Conservation (phyloP, 2,888 invertebrate genomes). For the Hydraecia micacea region DNA sequence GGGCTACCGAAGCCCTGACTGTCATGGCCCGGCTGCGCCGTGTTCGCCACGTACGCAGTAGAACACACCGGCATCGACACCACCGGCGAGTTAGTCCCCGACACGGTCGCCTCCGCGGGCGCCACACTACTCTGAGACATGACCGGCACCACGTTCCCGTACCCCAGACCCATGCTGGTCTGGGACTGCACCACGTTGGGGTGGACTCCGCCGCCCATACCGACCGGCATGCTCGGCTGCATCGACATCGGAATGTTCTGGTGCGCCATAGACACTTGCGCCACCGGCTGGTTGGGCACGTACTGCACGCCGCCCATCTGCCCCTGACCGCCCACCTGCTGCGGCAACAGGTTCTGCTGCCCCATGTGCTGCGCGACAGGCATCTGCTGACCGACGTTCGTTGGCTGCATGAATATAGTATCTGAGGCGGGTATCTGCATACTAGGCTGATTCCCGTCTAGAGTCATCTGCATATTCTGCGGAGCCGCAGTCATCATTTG, state of each 20-base stretch:
- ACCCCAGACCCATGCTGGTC: slow-evolving; percentile 86
- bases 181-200: slow-evolving; percentile 88
- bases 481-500: slow-evolving; percentile 90
- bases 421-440: slow-evolving; percentile 90
- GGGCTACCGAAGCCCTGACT: slow-evolving; percentile 89
- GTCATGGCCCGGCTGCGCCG: slow-evolving; percentile 83
- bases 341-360: slow-evolving; percentile 86
- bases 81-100: slow-evolving; percentile 89
- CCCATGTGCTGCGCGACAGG: slow-evolving; percentile 86
- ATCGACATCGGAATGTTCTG: slow-evolving; percentile 89
- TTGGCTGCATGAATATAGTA: slow-evolving; percentile 87
- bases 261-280: slow-evolving; percentile 85
- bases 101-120: slow-evolving; percentile 85
- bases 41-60: slow-evolving; percentile 81
- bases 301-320: slow-evolving; percentile 86
- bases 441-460: slow-evolving; percentile 89
- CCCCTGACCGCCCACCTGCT: slow-evolving; percentile 85
- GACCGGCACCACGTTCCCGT: slow-evolving; percentile 86
- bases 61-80: slow-evolving; percentile 88
- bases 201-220: slow-evolving; percentile 86
- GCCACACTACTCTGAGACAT: slow-evolving; percentile 89
- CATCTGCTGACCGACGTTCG: slow-evolving; percentile 86
- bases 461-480: slow-evolving; percentile 90
- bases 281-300: slow-evolving; percentile 83
- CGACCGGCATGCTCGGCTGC: slow-evolving; percentile 87